Base-by-base conservation (phyloP, 2,113 vertebrate species). In the Salvelinus sp. region DNA sequence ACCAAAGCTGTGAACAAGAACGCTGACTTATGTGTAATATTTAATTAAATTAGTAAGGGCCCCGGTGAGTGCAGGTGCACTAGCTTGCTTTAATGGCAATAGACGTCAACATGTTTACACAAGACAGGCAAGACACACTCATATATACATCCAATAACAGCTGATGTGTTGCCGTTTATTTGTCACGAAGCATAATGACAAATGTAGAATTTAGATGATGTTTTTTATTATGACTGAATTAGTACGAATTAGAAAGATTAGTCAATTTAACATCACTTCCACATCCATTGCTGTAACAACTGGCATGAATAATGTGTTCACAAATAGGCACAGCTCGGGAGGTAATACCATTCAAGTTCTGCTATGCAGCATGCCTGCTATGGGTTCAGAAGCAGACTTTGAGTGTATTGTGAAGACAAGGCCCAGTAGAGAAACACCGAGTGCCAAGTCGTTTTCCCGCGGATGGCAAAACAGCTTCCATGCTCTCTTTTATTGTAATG, bases 21-120 rank as follows among this genome's bases (percentile, higher is more conserved):
- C 70, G 91, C 93, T 93, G 93, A 93, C 90, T 88, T 86, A 50
- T 69, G 86, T 88, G 86, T 85, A 87, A 91, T 85, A 84, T 86
- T 86, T 75, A 83, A 91, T 92, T 90, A 63, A 91, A 91, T 93
- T 91, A 92, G 82, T 65, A 0, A 0, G 64, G 77, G 79, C 75
- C 82, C 7, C 66, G 79, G 88, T 80, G 86, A 85, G 86, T 89
- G 82, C 85, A 78, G 70, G 76, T 87, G 88, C 87, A 75, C 80
- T 69, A 62, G 66, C 73, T 76, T 16, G 14, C 77, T 88, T 84
- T 85, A 90, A 89, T 86, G 78, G 76, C 25, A 73, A 47, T 78
- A 25, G 65, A 69, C 50, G 18, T 83, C 72, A 65, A 69, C 82
- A 82, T 81, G 79, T 85, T 82, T 79, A 72, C 79, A 81, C 81